Evolutionary conservation across 2,888 invertebrate genomes (phyloP), one percentile per base, ranked within the genome.

Genomic region (Caenorhabditis sulstoni): DNA sequence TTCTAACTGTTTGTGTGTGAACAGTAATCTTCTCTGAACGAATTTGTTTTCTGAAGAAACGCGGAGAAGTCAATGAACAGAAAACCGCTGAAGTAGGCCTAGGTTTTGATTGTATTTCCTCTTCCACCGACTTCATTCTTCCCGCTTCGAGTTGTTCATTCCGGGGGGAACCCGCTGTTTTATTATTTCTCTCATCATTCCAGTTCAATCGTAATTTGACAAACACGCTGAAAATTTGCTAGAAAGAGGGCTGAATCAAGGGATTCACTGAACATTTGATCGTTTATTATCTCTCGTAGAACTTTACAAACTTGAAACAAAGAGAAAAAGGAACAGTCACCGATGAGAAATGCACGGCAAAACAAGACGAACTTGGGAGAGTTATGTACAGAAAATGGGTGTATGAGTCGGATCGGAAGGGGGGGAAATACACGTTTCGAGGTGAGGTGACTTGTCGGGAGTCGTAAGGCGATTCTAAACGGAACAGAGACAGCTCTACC

Each of bases 271-370:
- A n/a, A n/a, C n/a, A n/a, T n/a, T n/a, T n/a, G n/a, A n/a, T n/a
- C n/a, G n/a, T n/a, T n/a, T n/a, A n/a, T n/a, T n/a, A n/a, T n/a
- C n/a, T n/a, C n/a, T n/a, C 11, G 11, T 41, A 41, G 41, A 41
- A 22, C 23, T 50, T 22, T 50, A 50, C 22, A 20, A 47, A 41
- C 23, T 18, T 18, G 14, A 37, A 65, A 52, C 22, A 57, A 61
- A 8, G 20, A 52, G 50, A 16, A 29, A 52, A 58, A 58, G 22
- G 29, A 52, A 58, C 44, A 44, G 50, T 75, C 61, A 66, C 74
- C 65, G 64, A 74, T 74, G 23, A 35, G 35, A 74, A 74, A 74
- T 74, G 73, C 73, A 65, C 73, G 71, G 71, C 62, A 71, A 62
- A 45, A 39, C 11, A 23, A 44, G 37, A 22, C 41, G 44, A 20